Conservation (phyloP, 1,140 invertebrate genomes). For the Achatina immaculata region DNA sequence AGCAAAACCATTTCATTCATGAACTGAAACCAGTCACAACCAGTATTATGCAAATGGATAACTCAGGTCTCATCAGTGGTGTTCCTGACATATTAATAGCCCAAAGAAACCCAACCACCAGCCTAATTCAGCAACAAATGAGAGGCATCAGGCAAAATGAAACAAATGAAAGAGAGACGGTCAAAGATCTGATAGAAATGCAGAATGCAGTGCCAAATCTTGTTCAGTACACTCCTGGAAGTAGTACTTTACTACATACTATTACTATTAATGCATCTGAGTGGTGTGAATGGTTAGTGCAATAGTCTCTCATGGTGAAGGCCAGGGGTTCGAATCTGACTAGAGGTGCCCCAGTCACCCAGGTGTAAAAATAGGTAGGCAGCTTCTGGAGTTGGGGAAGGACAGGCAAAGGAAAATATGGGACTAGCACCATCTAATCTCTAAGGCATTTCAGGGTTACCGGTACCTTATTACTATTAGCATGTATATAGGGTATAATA, state of each 20-base stretch:
- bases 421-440: too few species aligned
- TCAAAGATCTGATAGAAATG: slow-evolving; percentile 18
- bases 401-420: too few species aligned
- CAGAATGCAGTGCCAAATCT: neutral
- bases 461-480: too few species aligned
- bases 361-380: too few species aligned
- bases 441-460: too few species aligned
- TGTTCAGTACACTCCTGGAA: neutral
- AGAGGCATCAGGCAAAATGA: neutral
- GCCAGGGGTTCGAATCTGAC: too few species aligned
- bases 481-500: too few species aligned
- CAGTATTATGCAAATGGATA: slow-evolving; percentile 5
- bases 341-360: too few species aligned
- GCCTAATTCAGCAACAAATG: neutral
- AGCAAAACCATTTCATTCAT: neutral
- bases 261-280: slow-evolving; percentile 25
- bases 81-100: neutral
- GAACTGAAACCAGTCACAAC: neutral
- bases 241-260: slow-evolving; percentile 13
- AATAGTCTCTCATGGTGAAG: too few species aligned
- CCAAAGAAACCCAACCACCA: neutral
- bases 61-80: neutral
- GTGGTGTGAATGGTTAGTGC: too few species aligned
- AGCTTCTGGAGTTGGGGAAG: too few species aligned
- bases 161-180: neutral